phyloP scores from a whole-genome alignment of 2,797 vertebrate species.

The Dicrostonyx torquatus region DNA sequence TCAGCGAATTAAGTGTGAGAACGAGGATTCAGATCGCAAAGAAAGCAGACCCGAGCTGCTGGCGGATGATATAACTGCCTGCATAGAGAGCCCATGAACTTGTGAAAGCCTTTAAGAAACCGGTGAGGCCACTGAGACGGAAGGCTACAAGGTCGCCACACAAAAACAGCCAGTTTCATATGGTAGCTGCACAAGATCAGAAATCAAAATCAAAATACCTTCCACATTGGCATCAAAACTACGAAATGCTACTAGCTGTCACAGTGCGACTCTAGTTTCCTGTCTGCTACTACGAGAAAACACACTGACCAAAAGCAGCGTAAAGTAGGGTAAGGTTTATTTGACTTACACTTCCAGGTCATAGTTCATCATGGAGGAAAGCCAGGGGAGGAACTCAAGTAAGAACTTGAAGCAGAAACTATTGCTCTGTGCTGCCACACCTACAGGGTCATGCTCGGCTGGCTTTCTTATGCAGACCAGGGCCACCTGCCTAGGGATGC shows the following conservation, averaged over 20 bases:
- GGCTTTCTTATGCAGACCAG: neutral
- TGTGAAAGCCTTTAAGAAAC: neutral
- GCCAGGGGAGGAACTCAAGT: neutral
- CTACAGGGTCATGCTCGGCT: neutral
- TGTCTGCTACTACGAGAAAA: neutral
- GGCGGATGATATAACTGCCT: neutral
- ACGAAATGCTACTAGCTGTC: neutral
- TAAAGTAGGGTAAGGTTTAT: neutral
- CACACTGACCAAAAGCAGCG: neutral
- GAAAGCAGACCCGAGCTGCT: neutral
- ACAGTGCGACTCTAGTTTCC: neutral
- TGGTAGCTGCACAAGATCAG: neutral
- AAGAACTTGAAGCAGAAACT: neutral
- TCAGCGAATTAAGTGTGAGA: too few relatives aligned
- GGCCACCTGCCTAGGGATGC: neutral
- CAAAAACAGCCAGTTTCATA: neutral
- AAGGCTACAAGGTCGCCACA: neutral
- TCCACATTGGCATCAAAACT: neutral
- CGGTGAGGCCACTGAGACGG: neutral
- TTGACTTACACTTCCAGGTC: neutral
- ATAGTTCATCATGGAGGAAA: neutral
- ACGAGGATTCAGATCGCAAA: neutral
- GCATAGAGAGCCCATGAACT: neutral
- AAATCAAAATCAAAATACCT: slow-evolving; percentile 33
- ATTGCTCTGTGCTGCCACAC: neutral